Percentiles rank a stretch among this genome's conserved stretches.
phyloP scores from a whole-genome alignment of 2,797 vertebrate genomes.

The Poecilia gillii region DNA sequence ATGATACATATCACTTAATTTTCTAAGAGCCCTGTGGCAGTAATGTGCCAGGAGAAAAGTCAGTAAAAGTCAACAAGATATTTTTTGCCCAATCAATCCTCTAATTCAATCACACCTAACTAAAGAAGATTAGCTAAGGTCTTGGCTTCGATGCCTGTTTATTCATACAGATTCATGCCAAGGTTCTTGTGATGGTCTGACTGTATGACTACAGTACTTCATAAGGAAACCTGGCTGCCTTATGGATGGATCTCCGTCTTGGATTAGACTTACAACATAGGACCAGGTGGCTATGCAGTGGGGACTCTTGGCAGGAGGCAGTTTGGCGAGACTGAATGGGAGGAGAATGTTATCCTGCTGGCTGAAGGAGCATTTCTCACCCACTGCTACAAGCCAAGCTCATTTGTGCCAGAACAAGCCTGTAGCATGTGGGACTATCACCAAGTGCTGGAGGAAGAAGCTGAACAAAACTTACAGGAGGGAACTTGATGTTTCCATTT shows the following conservation, averaged over 20 bases:
- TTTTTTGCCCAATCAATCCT: slow-evolving; percentile 44
- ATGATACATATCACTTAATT: slow-evolving; percentile 16
- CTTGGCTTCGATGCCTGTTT: slow-evolving; percentile 39
- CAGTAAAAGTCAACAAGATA: slow-evolving; percentile 25
- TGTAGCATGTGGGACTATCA: slow-evolving; percentile 60
- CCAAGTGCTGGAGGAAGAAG: slow-evolving; percentile 56
- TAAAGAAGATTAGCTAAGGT: slow-evolving; percentile 62
- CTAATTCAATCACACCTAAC: slow-evolving; percentile 57
- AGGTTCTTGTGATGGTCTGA: slow-evolving; percentile 55
- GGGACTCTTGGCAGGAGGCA: slow-evolving; percentile 69
- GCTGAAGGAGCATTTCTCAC: slow-evolving; percentile 68
- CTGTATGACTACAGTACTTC: slow-evolving; percentile 45
- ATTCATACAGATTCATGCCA: slow-evolving; percentile 52
- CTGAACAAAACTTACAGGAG: slow-evolving; percentile 28
- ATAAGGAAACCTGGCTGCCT: slow-evolving; percentile 55
- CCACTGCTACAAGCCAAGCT: slow-evolving; percentile 55
- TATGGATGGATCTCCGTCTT: slow-evolving; percentile 57
- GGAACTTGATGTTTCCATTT: slow-evolving; percentile 8
- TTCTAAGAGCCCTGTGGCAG: slow-evolving; percentile 17
- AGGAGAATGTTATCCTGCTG: slow-evolving; percentile 66
- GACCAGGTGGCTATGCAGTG: slow-evolving; percentile 73
- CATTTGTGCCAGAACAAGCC: slow-evolving; percentile 69
- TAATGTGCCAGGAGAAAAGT: slow-evolving; percentile 7
- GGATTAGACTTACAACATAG: slow-evolving; percentile 59
- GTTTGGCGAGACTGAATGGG: slow-evolving; percentile 64